Percentiles rank a stretch among this genome's conserved stretches.
These are phyloP conservation scores for Merops nubicus DNA, from an alignment of 2,113 vertebrate species.

Conservation along the genomic window DNA sequence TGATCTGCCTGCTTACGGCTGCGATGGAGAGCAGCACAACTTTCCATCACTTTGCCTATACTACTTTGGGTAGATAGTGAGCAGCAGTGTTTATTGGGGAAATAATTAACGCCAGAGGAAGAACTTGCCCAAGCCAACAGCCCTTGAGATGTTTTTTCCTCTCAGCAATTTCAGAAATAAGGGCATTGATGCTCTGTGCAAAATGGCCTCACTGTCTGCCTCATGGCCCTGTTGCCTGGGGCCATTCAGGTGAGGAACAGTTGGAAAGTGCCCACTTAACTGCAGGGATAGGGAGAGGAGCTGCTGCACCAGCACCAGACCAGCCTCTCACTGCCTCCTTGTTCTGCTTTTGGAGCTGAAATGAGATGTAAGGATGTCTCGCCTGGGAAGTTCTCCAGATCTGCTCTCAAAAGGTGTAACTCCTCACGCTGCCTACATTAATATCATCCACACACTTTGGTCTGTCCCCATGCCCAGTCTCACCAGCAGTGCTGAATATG, in stretches of 20 bases:
- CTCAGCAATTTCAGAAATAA: background rate
- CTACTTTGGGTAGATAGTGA: background rate
- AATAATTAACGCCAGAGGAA: background rate
- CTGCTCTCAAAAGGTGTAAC: background rate
- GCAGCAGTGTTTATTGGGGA: background rate
- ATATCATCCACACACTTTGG: background rate
- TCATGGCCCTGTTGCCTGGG: background rate
- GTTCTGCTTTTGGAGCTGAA: background rate
- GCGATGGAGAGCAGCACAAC: background rate
- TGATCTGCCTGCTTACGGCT: background rate
- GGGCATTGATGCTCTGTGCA: background rate
- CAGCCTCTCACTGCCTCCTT: background rate
- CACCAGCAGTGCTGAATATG: background rate
- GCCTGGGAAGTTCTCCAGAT: constrained; percentile 39
- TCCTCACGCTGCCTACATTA: background rate
- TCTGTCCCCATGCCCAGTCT: background rate
- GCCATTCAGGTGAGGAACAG: background rate
- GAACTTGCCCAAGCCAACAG: background rate
- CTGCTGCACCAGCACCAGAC: rapidly evolving
- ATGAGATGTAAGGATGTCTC: constrained; percentile 39
- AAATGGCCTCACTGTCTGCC: background rate
- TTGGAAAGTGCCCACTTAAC: constrained; percentile 10
- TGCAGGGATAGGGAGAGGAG: background rate
- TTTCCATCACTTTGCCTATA: background rate
- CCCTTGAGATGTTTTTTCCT: background rate